Conservation (phyloP, 2,888 invertebrate species). For the Blera fallax region DNA sequence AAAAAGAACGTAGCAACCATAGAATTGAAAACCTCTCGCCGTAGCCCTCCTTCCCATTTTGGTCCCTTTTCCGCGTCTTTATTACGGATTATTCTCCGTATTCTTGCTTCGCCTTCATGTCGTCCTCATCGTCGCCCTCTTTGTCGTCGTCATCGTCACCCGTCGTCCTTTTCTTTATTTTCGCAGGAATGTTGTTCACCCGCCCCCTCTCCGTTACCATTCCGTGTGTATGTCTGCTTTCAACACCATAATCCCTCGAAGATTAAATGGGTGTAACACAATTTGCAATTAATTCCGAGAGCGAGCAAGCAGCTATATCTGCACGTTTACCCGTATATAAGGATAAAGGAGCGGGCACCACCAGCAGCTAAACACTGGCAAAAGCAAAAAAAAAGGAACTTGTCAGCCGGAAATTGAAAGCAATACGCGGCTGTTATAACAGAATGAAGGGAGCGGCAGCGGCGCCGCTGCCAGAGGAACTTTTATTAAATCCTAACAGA, state of each 20-base stretch:
- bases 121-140: neutral
- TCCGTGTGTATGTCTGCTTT: conserved; percentile 49
- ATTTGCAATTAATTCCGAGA: conserved; percentile 73
- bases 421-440: conserved; percentile 60
- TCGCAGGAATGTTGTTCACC: conserved; percentile 46
- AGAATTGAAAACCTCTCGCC: conserved; percentile 28
- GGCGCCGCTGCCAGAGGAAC: conserved; percentile 44
- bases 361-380: conserved; percentile 44
- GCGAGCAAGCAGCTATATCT: conserved; percentile 37
- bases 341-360: conserved; percentile 17
- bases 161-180: conserved; percentile 44
- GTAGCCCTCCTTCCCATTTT: neutral
- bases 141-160: neutral
- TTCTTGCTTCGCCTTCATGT: conserved; percentile 38
- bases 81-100: conserved; percentile 49
- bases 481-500: conserved; percentile 66
- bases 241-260: conserved; percentile 73
- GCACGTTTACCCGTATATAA: conserved; percentile 28
- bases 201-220: neutral
- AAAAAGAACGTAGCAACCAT: conserved; percentile 18
- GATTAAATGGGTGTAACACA: conserved; percentile 74
- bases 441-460: conserved; percentile 16
- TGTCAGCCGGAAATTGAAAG: conserved; percentile 72
- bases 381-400: conserved; percentile 42
- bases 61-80: conserved; percentile 46